Base-by-base conservation (phyloP, 2,113 vertebrate species). In the Leucopsar rothschildi region DNA sequence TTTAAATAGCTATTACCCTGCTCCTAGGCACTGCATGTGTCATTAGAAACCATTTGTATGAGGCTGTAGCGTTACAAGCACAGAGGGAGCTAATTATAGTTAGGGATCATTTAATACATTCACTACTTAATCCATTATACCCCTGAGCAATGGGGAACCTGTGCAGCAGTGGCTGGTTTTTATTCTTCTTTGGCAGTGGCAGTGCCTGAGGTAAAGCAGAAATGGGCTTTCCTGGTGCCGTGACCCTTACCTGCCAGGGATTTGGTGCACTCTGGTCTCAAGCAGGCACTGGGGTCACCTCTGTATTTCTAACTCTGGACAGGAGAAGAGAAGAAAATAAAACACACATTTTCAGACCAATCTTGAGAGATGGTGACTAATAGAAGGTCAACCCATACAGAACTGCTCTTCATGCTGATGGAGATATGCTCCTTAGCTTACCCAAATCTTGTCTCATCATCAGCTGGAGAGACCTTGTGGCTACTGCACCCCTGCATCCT, bases 41-140 rank as follows among this genome's bases (percentile, higher is more conserved):
- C 95, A 85, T 97, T 97, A 95, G 86, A 91, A 95, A 92, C 71
- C 47, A 94, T 92, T 95, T 95, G 89, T 92, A 95, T 76, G 89
- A 95, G 40, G 40, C 91, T 91, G 72, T 72, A 87, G 49, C 24
- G 19, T 82, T 95, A 87, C 45, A 92, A 94, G 94, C 94, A 91
- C 91, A 94, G 91, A 86, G 84, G 92, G 86, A 96, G 84, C 89
- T 96, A 91, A 97, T 97, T 97, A 91, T 72, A 95, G 83, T 92
- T 92, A 86, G 91, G 92, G 80, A 91, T 93, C 94, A 96, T 96
- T 95, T 96, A 95, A 89, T 94, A 91, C 21, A 12, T 90, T 81
- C 86, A n/a, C 86, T 89, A 42, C 81, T 95, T 92, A 95, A 96
- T 95, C 78, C 89, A 79, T 95, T 93, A 79, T 40, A 82, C 33